Percentiles rank a stretch among this genome's conserved stretches.
Conservation (phyloP, 1,140 invertebrate genomes). For the Heliconius nattereri region DNA sequence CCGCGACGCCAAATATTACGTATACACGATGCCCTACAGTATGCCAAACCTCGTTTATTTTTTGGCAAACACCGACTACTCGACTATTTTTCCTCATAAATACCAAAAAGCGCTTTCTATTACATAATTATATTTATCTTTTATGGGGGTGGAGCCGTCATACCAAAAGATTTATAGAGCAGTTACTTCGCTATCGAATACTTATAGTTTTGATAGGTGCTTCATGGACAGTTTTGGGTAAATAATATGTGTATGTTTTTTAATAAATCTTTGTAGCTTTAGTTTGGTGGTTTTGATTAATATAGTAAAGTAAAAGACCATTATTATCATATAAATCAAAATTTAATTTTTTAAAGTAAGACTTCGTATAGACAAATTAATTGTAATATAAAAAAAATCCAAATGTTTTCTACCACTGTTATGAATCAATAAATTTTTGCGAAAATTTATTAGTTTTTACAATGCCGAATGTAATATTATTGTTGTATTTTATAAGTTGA, state of each 20-base stretch:
- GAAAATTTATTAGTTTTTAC: not conserved
- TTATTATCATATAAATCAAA: too few relatives aligned
- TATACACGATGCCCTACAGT: not conserved
- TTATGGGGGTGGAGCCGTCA: conserved; percentile 3
- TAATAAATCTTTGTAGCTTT: not conserved
- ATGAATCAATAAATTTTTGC: not conserved
- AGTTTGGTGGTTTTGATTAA: not conserved
- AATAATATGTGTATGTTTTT: not conserved
- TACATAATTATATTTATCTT: conserved; percentile 13
- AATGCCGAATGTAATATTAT: not conserved
- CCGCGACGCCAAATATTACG: not conserved
- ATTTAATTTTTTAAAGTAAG: too few relatives aligned
- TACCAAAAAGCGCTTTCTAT: conserved; percentile 1
- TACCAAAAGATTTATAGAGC: not conserved
- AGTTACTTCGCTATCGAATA: not conserved
- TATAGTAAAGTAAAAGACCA: too few relatives aligned
- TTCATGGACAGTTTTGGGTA: not conserved
- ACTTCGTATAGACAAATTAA: too few relatives aligned
- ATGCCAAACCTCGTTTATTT: conserved; percentile 31
- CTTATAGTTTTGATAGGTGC: not conserved
- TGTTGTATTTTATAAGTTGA: not conserved
- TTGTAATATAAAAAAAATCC: not conserved
- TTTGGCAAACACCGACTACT: conserved; percentile 22
- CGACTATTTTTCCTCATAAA: conserved; percentile 2
- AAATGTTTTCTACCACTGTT: not conserved